Percentiles rank a stretch among this genome's conserved stretches.
These are phyloP conservation scores for Tenodera sinensis DNA, from an alignment of 2,888 invertebrate genomes.

Conservation along the genomic window DNA sequence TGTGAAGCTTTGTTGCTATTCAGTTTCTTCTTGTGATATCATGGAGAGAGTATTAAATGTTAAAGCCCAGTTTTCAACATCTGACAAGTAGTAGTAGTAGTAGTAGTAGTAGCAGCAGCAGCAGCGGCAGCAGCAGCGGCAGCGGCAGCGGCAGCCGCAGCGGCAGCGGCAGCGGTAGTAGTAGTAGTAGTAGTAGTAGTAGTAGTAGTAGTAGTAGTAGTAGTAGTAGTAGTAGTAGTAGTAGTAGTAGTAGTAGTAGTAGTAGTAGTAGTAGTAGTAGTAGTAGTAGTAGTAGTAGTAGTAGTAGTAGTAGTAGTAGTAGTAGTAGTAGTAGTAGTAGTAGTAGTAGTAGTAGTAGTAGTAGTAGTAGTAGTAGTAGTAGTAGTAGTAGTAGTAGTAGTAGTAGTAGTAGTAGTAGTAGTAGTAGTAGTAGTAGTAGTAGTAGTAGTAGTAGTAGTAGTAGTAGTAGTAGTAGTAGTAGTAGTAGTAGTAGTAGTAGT, in stretches of 20 bases:
- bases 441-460: background rate
- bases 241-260: background rate
- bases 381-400: background rate
- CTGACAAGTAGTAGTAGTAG: no score
- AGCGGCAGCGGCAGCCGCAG: no score
- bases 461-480: background rate
- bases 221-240: background rate
- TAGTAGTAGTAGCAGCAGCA: no score
- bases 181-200: background rate
- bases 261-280: background rate
- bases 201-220: background rate
- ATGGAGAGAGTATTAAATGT: no score
- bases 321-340: background rate
- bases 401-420: background rate
- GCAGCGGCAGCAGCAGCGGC: no score
- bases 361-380: background rate
- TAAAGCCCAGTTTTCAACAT: no score
- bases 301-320: background rate
- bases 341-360: background rate
- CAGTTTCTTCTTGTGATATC: no score
- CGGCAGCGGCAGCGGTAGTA: no score
- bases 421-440: background rate
- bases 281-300: background rate
- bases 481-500: background rate
- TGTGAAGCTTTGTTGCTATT: no score